Conservation (phyloP, 2,113 vertebrate genomes). For the Lichenostomus cassidix region DNA sequence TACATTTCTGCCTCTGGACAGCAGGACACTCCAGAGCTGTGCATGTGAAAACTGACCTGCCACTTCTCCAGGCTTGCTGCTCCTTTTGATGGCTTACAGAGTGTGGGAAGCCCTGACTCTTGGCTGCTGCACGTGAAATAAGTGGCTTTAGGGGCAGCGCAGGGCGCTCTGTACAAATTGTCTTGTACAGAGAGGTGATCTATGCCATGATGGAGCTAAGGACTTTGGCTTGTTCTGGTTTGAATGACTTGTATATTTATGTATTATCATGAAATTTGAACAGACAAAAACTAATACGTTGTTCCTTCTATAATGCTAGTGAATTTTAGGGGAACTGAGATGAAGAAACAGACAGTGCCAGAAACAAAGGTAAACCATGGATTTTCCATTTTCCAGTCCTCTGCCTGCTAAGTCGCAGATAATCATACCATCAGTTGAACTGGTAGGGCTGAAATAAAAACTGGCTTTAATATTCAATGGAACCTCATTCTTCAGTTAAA, state of each 20-base stretch:
- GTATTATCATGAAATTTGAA: background rate
- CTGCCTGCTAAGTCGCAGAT: background rate
- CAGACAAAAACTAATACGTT: background rate
- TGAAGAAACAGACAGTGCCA: background rate
- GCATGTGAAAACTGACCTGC: background rate
- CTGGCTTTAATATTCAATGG: background rate
- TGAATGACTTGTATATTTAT: background rate
- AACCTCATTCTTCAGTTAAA: background rate
- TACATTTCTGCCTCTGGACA: background rate
- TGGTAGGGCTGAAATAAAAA: background rate
- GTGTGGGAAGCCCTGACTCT: background rate
- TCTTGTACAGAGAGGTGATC: accelerated
- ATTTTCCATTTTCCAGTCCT: background rate
- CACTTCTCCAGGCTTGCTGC: background rate
- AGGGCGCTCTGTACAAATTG: background rate
- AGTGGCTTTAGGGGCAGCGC: background rate
- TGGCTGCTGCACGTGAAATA: background rate
- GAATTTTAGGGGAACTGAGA: background rate
- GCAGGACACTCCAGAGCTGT: background rate
- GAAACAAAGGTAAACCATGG: background rate
- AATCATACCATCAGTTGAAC: background rate
- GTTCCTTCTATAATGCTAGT: background rate
- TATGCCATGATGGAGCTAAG: background rate
- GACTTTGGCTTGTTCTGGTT: background rate
- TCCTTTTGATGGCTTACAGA: background rate